phyloP scores from a whole-genome alignment of 2,113 vertebrate genomes.

The Bufo bufo region DNA sequence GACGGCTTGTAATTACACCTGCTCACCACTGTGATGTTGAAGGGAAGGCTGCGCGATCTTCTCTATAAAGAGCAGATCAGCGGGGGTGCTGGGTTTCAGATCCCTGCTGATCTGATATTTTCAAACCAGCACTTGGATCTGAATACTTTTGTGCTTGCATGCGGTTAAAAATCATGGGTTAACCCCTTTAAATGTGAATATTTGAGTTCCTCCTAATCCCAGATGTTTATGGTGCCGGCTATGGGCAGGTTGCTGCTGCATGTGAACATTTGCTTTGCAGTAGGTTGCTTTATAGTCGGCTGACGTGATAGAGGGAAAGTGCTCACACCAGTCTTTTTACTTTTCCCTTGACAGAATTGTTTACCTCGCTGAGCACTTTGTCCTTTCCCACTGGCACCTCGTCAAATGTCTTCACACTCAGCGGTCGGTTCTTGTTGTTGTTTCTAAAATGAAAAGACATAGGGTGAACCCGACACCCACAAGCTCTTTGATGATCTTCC shows the following conservation, averaged over 20 bases:
- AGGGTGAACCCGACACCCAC: constrained; percentile 34
- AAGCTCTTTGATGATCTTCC: constrained; percentile 33
- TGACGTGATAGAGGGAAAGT: constrained; percentile 1
- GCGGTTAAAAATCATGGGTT: too few relatives aligned
- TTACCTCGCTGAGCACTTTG: constrained; percentile 78
- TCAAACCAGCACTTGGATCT: too few relatives aligned
- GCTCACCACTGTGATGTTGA: too few relatives aligned
- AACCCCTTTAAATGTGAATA: not conserved
- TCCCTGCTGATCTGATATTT: too few relatives aligned
- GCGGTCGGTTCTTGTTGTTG: constrained; percentile 81
- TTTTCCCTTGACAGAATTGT: not conserved
- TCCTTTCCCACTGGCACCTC: constrained; percentile 81
- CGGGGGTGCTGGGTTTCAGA: too few relatives aligned
- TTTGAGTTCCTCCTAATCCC: constrained; percentile 12
- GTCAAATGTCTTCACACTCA: constrained; percentile 88
- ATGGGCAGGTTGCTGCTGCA: constrained; percentile 6
- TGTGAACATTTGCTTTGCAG: constrained; percentile 14
- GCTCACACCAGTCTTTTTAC: not conserved
- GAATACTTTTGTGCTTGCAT: too few relatives aligned
- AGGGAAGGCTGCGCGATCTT: too few relatives aligned
- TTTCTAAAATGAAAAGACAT: constrained; percentile 60
- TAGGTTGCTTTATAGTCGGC: constrained; percentile 24
- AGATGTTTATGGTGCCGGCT: constrained; percentile 29
- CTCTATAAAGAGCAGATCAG: too few relatives aligned
- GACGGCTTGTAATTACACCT: too few relatives aligned